A percentile compares a stretch with the other conserved stretches of the same genome.
Evolutionary conservation across 2,113 vertebrate genomes (phyloP).

Genomic region (Terrapene triunguis): DNA sequence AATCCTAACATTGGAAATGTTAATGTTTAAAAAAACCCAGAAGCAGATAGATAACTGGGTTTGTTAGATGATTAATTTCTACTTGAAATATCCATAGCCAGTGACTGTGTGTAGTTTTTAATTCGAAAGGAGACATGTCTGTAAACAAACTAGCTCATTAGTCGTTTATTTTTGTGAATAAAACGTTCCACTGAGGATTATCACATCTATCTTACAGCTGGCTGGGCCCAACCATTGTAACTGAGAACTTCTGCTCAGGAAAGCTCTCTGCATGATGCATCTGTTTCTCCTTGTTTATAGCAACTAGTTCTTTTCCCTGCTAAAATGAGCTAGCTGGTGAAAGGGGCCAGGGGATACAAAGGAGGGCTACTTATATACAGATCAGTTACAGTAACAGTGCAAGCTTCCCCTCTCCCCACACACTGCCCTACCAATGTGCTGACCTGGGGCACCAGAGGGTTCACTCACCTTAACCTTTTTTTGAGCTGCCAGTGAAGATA

Average conservation of each 20-base stretch:
- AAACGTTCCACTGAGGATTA: constrained; percentile 62
- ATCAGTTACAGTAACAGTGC: background rate
- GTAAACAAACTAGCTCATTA: constrained; percentile 54
- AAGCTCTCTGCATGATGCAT: background rate
- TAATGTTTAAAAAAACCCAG: constrained; percentile 52
- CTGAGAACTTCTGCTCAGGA: constrained; percentile 34
- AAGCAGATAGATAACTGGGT: constrained; percentile 31
- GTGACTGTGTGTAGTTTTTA: constrained; percentile 22
- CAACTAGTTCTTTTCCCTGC: constrained; percentile 11
- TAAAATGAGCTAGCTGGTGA: constrained; percentile 28
- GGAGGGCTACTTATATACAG: constrained; percentile 53
- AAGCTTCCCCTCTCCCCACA: constrained; percentile 58
- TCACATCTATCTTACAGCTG: constrained; percentile 22
- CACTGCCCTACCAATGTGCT: background rate
- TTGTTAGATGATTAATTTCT: constrained; percentile 34
- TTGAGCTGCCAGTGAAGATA: background rate
- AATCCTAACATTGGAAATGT: background rate
- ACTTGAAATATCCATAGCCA: background rate
- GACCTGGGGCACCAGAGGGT: background rate
- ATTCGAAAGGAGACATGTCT: constrained; percentile 51
- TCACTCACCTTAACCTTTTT: background rate
- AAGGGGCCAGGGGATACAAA: constrained; percentile 22
- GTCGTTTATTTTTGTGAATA: constrained; percentile 59
- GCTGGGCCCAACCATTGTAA: constrained; percentile 47
- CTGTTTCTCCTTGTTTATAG: constrained; percentile 26